A percentile compares a stretch with the other conserved stretches of the same genome.
Evolutionary conservation across 2,113 vertebrate genomes (phyloP).

Genomic region (Agelaius phoeniceus): DNA sequence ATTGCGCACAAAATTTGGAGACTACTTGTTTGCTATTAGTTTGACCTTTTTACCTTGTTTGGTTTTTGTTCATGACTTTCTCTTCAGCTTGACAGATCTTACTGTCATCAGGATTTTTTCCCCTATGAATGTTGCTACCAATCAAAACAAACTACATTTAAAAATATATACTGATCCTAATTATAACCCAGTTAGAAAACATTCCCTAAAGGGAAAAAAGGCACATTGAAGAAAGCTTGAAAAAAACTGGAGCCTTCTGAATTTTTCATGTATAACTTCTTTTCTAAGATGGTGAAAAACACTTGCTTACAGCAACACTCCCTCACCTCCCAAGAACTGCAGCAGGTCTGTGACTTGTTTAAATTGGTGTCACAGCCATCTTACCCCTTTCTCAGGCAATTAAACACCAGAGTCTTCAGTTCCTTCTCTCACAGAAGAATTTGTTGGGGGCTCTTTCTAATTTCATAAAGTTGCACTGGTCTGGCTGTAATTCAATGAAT

Average conservation of each 20-base stretch:
- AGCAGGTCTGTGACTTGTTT: background rate
- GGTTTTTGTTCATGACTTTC: background rate
- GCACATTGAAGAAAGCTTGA: background rate
- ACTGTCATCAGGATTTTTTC: background rate
- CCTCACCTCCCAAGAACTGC: fast-evolving
- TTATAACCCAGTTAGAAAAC: background rate
- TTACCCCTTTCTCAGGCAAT: background rate
- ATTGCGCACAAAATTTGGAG: background rate
- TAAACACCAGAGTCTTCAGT: background rate
- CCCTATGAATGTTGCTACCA: background rate
- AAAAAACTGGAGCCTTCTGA: background rate
- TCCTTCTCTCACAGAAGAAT: background rate
- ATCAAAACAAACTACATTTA: background rate
- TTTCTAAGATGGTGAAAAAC: background rate
- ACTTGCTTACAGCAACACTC: background rate
- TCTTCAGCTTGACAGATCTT: background rate
- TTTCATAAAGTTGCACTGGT: background rate
- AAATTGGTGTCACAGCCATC: background rate
- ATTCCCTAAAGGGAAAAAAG: background rate
- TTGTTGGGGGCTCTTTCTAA: background rate
- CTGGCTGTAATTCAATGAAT: background rate
- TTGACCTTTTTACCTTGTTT: conserved; percentile 4
- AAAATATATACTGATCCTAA: background rate
- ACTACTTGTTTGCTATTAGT: background rate
- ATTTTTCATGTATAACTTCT: background rate